phyloP scores from a whole-genome alignment of 2,797 vertebrate genomes.

The Orientallactaga sibirica region DNA sequence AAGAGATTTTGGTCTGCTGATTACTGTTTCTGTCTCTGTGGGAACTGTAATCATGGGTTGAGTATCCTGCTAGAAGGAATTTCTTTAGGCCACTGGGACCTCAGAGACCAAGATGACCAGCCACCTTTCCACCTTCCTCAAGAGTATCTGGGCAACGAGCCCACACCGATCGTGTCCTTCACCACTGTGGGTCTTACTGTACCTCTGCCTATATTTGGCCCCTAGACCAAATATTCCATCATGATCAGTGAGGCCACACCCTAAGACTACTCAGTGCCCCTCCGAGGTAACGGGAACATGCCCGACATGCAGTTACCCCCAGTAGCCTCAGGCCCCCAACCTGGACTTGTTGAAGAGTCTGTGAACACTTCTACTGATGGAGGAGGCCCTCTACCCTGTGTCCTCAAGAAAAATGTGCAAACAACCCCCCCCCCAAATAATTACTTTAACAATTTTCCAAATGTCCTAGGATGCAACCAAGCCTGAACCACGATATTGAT shows the following conservation, averaged over 20 bases:
- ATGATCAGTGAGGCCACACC: background rate
- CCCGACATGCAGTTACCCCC: background rate
- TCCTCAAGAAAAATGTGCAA: background rate
- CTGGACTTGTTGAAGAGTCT: too few species aligned
- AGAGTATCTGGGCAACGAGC: background rate
- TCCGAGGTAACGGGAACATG: background rate
- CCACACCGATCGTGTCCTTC: background rate
- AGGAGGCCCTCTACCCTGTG: background rate
- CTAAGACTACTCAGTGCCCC: background rate
- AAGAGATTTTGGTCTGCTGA: background rate
- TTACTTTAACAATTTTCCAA: background rate
- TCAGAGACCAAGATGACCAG: too few species aligned
- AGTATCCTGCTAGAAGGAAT: background rate
- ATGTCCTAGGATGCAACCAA: background rate
- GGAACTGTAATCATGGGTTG: background rate
- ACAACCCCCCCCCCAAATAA: background rate
- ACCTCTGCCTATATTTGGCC: background rate
- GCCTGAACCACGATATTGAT: background rate
- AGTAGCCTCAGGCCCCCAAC: too few species aligned
- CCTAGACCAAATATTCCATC: background rate
- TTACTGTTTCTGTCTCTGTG: slow-evolving; percentile 5
- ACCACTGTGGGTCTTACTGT: background rate
- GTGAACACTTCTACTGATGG: too few species aligned
- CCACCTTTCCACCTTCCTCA: too few species aligned
- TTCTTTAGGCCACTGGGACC: background rate